Percentiles rank a stretch among this genome's conserved stretches.
phyloP scores from a whole-genome alignment of 2,797 vertebrate genomes.

The Halcyon smyrnensis region DNA sequence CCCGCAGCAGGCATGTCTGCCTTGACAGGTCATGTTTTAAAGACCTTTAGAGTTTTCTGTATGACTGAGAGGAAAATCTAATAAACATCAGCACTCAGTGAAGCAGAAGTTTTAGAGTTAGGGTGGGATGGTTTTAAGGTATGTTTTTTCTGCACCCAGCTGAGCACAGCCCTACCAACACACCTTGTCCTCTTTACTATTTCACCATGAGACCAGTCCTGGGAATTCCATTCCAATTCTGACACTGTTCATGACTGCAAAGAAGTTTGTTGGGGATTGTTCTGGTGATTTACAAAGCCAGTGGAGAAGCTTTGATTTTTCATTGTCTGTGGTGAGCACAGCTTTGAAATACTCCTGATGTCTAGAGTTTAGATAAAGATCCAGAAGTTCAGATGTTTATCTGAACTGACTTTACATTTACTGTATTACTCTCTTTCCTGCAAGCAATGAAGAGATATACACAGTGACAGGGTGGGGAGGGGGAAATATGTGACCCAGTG shows the following conservation, averaged over 20 bases:
- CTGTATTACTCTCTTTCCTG: background rate
- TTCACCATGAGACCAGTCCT: background rate
- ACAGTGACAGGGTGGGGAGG: accelerated
- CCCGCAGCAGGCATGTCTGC: too few relatives aligned
- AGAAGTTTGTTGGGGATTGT: background rate
- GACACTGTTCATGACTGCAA: background rate
- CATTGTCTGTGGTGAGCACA: background rate
- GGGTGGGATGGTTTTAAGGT: background rate
- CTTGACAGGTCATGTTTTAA: background rate
- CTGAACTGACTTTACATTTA: background rate
- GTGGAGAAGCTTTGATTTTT: background rate
- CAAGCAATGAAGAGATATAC: background rate
- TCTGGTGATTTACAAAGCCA: background rate
- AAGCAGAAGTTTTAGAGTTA: background rate
- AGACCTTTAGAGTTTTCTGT: background rate
- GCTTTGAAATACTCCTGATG: background rate
- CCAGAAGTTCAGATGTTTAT: background rate
- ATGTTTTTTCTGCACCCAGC: background rate
- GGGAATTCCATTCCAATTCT: background rate
- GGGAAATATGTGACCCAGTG: background rate
- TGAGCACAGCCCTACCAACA: background rate
- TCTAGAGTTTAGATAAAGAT: background rate
- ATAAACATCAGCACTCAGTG: background rate
- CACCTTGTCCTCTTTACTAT: background rate
- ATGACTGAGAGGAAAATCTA: background rate